phyloP scores from a whole-genome alignment of 2,797 vertebrate genomes.

The Hybognathus amarus region DNA sequence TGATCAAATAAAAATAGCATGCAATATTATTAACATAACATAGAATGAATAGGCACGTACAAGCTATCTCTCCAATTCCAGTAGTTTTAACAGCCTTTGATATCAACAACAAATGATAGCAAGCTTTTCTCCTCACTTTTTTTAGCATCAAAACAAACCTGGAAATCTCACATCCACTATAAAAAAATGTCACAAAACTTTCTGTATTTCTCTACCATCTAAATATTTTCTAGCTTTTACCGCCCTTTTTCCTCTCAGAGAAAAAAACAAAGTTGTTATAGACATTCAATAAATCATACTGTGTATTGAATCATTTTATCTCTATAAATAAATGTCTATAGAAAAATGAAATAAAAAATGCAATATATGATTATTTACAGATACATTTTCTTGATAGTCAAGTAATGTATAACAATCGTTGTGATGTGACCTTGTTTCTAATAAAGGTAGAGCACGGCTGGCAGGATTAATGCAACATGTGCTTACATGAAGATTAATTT shows the following conservation, averaged over 20 bases:
- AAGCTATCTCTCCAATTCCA: not conserved
- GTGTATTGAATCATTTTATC: not conserved
- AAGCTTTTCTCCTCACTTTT: not conserved
- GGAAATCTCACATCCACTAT: not conserved
- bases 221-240: not conserved
- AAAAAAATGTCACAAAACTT: not conserved
- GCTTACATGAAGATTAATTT: constrained; percentile 51
- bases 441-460: not conserved
- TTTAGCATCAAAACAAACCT: not conserved
- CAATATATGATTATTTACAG: constrained; percentile 15
- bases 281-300: not conserved
- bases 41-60: not conserved
- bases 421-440: constrained; percentile 45
- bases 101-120: not conserved
- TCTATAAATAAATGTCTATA: constrained; percentile 12
- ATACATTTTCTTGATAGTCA: constrained; percentile 40
- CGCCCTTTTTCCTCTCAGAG: not conserved
- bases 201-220: not conserved
- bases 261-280: constrained; percentile 23
- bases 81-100: not conserved
- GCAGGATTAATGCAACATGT: constrained; percentile 40
- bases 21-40: not conserved
- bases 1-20: not conserved
- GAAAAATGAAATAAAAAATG: not conserved
- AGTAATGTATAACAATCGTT: not conserved